These are phyloP conservation scores for Panagrolaimus sp. DNA, from an alignment of 1,140 invertebrate genomes.

Conservation along the genomic window DNA sequence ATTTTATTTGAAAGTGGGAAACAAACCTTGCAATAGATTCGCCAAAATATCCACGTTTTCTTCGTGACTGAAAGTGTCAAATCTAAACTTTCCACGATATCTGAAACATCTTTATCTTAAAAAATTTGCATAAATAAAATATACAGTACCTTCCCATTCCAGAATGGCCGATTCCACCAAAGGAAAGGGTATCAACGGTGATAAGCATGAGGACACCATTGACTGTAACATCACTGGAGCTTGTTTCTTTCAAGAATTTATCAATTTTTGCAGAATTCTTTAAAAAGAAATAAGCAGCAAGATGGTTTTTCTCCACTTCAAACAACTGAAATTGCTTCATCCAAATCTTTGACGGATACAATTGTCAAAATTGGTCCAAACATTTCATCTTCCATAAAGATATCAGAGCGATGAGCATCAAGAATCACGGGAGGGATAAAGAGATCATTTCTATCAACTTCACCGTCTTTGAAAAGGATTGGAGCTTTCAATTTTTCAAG, in stretches of 20 bases:
- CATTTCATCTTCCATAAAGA: conserved; percentile 56
- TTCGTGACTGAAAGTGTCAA: conserved; percentile 89
- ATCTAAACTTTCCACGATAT: conserved; percentile 84
- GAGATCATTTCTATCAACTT: conserved; percentile 49
- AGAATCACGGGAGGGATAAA: conserved; percentile 56
- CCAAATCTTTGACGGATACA: conserved; percentile 42
- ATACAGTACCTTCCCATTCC: conserved; percentile 88
- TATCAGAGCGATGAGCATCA: conserved; percentile 40
- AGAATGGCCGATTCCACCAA: conserved; percentile 73
- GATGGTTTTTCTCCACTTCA: conserved; percentile 33
- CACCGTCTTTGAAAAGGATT: conserved; percentile 39
- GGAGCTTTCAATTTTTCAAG: conserved; percentile 34
- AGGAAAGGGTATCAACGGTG: conserved; percentile 62
- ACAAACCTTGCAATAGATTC: conserved; percentile 37
- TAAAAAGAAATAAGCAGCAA: conserved; percentile 35
- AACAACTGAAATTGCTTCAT: conserved; percentile 50
- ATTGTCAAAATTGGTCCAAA: conserved; percentile 57
- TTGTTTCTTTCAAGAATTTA: conserved; percentile 19
- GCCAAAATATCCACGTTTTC: conserved; percentile 58
- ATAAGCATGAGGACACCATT: conserved; percentile 42
- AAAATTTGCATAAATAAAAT: no score
- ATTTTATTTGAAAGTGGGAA: no score
- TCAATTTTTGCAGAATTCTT: conserved; percentile 20
- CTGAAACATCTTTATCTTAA: no score
- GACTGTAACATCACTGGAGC: conserved; percentile 25